phyloP scores from a whole-genome alignment of 2,113 vertebrate genomes.

The Clarias magur region DNA sequence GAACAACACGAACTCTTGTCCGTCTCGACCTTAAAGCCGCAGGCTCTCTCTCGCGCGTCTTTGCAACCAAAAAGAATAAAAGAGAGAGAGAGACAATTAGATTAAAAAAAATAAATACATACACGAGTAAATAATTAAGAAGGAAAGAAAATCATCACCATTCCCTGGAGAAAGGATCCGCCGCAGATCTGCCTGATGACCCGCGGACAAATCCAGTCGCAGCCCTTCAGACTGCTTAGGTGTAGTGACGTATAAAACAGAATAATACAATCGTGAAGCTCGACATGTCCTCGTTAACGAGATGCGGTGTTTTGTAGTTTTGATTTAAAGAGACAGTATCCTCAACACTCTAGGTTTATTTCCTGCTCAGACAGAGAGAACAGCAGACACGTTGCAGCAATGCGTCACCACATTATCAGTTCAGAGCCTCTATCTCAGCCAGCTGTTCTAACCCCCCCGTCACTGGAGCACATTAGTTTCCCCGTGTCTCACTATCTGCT shows the following conservation, averaged over 20 bases:
- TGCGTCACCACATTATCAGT: constrained; percentile 10
- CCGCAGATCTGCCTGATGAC: constrained; percentile 76
- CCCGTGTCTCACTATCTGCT: neutral
- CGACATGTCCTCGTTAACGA: constrained; percentile 95
- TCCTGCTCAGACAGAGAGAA: neutral
- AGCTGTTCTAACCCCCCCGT: constrained; percentile 3
- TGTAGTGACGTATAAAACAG: constrained; percentile 87
- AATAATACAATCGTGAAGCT: constrained; percentile 79
- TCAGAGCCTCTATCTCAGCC: neutral
- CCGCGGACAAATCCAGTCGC: constrained; percentile 78
- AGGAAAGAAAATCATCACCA: constrained; percentile 45
- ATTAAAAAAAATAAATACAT: neutral
- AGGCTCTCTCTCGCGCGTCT: constrained; percentile 56
- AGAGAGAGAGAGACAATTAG: neutral
- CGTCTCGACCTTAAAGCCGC: constrained; percentile 21
- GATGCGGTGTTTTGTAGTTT: constrained; percentile 75
- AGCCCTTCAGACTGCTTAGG: constrained; percentile 86
- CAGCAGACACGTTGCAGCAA: neutral
- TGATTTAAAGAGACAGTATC: constrained; percentile 78
- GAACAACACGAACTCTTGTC: constrained; percentile 8
- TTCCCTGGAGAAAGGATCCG: constrained; percentile 67
- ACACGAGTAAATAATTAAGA: neutral
- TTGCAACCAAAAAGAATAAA: constrained; percentile 61
- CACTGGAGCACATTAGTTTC: neutral
- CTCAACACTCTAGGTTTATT: constrained; percentile 31